Evolutionary conservation across 1,140 invertebrate genomes (phyloP).

Genomic region (Lordiphosa mommai): DNA sequence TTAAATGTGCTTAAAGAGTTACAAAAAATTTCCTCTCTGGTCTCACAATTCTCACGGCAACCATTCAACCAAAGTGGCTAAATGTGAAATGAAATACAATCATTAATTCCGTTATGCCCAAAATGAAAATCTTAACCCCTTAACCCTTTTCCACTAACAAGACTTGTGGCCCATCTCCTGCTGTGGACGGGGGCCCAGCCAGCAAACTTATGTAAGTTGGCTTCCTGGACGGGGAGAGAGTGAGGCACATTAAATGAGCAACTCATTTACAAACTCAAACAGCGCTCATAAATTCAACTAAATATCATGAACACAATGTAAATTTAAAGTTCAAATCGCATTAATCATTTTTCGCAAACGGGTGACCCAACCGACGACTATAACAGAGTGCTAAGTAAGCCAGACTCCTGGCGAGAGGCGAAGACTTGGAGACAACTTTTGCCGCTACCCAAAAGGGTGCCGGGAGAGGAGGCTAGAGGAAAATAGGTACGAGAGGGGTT

Average conservation of each 20-base stretch:
- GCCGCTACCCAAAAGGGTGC: constrained; percentile 27
- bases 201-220: too few relatives aligned
- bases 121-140: not conserved
- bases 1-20: too few relatives aligned
- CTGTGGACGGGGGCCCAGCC: too few relatives aligned
- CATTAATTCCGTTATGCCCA: constrained; percentile 61
- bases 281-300: constrained; percentile 76
- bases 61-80: constrained; percentile 8
- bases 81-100: constrained; percentile 65
- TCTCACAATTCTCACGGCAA: too few relatives aligned
- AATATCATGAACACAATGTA: constrained; percentile 77
- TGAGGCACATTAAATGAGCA: constrained; percentile 69
- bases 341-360: constrained; percentile 68
- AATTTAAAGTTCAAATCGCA: constrained; percentile 76
- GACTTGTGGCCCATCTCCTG: not conserved
- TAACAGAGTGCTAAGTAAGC: not conserved
- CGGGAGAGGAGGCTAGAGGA: constrained; percentile 12
- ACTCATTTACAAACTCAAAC: constrained; percentile 78
- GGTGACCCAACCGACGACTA: constrained; percentile 26
- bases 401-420: not conserved
- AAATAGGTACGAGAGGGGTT: not conserved
- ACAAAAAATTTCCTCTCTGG: too few relatives aligned
- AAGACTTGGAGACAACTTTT: constrained; percentile 35
- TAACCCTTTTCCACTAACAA: not conserved
- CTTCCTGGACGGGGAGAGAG: not conserved